Conservation (phyloP, 2,113 vertebrate species). For the Microcebus murinus region DNA sequence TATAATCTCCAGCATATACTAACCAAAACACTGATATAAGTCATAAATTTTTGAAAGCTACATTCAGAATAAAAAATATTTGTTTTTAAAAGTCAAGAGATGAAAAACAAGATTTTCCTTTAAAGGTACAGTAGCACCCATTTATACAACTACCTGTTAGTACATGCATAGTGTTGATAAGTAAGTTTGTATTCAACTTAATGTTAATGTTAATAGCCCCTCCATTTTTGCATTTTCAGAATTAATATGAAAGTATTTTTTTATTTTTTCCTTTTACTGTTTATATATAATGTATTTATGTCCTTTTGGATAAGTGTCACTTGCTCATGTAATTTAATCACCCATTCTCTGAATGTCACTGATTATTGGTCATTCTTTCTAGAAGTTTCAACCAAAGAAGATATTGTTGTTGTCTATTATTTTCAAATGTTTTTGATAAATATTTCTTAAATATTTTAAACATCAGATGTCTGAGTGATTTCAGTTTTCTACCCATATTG, state of each 20-base stretch:
- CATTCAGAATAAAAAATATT: not conserved
- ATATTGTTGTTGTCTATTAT: not conserved
- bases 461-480: not conserved
- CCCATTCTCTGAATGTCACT: not conserved
- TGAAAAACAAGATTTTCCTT: not conserved
- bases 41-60: conserved; percentile 16
- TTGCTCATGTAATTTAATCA: not conserved
- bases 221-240: not conserved
- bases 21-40: not conserved
- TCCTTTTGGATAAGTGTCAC: not conserved
- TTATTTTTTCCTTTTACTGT: not conserved
- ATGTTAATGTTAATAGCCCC: not conserved
- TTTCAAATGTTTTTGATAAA: not conserved
- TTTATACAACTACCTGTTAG: not conserved
- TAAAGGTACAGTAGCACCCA: not conserved
- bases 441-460: not conserved
- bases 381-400: not conserved
- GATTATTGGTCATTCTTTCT: not conserved
- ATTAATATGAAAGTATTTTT: not conserved
- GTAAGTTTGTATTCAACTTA: not conserved
- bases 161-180: not conserved
- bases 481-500: not conserved
- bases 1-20: conserved; percentile 9
- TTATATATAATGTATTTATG: fast-evolving
- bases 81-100: not conserved